Conservation (phyloP, 2,113 vertebrate genomes). For the Sprattus sprattus region DNA sequence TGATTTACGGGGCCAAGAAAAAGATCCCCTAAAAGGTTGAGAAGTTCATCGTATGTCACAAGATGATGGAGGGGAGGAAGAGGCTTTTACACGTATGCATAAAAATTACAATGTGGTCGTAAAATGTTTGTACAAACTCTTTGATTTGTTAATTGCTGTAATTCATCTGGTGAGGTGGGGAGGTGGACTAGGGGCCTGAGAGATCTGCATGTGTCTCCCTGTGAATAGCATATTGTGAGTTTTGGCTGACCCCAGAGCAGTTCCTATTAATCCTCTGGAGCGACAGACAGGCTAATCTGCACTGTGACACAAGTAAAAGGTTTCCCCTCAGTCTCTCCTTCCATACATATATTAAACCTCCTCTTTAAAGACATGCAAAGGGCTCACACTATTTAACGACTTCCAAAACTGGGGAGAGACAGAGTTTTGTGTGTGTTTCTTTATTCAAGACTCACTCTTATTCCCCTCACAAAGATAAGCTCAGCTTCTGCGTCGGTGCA, state of each 20-base stretch:
- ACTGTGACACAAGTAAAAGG: slow-evolving; percentile 22
- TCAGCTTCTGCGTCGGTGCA: not conserved
- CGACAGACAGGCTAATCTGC: slow-evolving; percentile 39
- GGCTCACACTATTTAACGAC: not conserved
- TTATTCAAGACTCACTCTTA: not conserved
- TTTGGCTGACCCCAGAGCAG: slow-evolving; percentile 32
- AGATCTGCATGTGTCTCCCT: slow-evolving; percentile 33
- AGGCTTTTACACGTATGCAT: not conserved
- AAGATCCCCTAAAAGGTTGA: slow-evolving; percentile 60
- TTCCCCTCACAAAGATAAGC: not conserved
- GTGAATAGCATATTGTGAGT: slow-evolving; percentile 38
- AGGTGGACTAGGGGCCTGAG: slow-evolving; percentile 37
- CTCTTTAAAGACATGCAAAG: not conserved
- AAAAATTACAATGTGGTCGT: slow-evolving; percentile 26
- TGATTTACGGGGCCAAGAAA: slow-evolving; percentile 72
- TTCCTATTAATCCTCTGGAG: slow-evolving; percentile 43
- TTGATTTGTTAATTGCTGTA: slow-evolving; percentile 39
- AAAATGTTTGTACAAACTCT: slow-evolving; percentile 11
- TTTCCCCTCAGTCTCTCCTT: slow-evolving; percentile 29
- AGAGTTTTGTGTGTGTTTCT: not conserved
- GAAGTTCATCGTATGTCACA: slow-evolving; percentile 40
- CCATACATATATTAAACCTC: slow-evolving; percentile 42
- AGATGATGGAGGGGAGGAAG: slow-evolving; percentile 24
- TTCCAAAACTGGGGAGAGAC: not conserved
- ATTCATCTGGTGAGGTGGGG: slow-evolving; percentile 36